These are phyloP conservation scores for Sialis lutaria DNA, from an alignment of 2,888 invertebrate genomes.

Conservation along the genomic window DNA sequence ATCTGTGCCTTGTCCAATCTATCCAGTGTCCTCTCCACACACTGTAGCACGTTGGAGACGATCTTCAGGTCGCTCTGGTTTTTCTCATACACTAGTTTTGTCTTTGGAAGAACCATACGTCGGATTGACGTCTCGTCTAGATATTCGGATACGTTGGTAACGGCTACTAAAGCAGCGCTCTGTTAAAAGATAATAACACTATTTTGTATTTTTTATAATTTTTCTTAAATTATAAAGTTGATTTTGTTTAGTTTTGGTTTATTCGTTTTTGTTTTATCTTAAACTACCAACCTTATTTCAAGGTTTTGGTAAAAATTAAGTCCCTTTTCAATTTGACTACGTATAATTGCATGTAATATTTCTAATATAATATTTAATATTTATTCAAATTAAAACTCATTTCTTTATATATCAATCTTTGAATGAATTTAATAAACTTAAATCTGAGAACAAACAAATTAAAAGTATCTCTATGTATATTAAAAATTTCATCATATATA, in stretches of 20 bases:
- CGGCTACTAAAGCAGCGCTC: constrained; percentile 79
- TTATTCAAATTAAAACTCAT: background rate
- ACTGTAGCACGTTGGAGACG: constrained; percentile 58
- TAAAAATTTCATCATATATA: background rate
- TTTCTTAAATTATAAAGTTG: background rate
- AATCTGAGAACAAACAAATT: too few species aligned
- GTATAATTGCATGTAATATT: background rate
- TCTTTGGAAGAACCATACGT: constrained; percentile 65
- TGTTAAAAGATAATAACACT: constrained; percentile 25
- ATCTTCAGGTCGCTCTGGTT: constrained; percentile 65
- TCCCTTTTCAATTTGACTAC: too few species aligned
- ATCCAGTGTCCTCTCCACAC: constrained; percentile 65
- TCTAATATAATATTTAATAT: too few species aligned
- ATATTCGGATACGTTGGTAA: constrained; percentile 68
- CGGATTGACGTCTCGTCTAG: constrained; percentile 68
- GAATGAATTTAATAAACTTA: background rate
- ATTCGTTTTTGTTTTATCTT: too few species aligned
- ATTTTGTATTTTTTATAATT: background rate
- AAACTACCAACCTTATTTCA: too few species aligned
- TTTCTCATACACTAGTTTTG: constrained; percentile 63
- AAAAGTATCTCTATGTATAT: background rate
- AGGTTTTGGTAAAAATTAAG: too few species aligned
- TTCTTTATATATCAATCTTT: background rate
- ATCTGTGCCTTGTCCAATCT: constrained; percentile 76
- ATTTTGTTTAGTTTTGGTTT: background rate